These are phyloP conservation scores for Pantherophis alleghaniensis DNA, from an alignment of 2,797 vertebrate genomes.

Conservation along the genomic window DNA sequence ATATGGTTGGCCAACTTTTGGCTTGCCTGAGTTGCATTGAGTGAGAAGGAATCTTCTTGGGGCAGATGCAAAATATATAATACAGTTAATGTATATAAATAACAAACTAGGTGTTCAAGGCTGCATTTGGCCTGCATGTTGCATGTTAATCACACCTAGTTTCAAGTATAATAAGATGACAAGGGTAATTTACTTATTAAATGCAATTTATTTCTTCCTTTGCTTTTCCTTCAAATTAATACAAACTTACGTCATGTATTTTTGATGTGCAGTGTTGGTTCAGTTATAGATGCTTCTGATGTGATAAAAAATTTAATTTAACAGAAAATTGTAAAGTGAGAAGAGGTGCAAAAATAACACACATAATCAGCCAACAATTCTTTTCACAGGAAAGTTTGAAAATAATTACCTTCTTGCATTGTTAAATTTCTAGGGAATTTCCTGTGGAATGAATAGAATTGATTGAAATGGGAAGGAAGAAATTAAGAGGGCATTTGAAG, in stretches of 20 bases:
- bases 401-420: not conserved
- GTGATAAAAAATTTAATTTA: not conserved
- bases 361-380: not conserved
- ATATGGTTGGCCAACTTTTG: not conserved
- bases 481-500: not conserved
- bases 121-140: not conserved
- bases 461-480: not conserved
- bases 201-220: not conserved
- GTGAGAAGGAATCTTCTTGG: not conserved
- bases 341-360: not conserved
- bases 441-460: not conserved
- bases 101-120: not conserved
- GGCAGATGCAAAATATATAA: not conserved
- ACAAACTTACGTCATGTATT: not conserved
- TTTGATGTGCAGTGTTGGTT: not conserved
- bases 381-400: not conserved
- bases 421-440: not conserved
- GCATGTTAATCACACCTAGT: not conserved
- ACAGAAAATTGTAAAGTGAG: not conserved
- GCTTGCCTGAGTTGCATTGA: not conserved
- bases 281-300: not conserved
- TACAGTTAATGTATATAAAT: not conserved
- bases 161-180: not conserved
- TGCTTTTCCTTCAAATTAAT: not conserved
- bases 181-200: not conserved